Base-by-base conservation (phyloP, 2,888 invertebrate genomes). In the Stenurella melanura region DNA sequence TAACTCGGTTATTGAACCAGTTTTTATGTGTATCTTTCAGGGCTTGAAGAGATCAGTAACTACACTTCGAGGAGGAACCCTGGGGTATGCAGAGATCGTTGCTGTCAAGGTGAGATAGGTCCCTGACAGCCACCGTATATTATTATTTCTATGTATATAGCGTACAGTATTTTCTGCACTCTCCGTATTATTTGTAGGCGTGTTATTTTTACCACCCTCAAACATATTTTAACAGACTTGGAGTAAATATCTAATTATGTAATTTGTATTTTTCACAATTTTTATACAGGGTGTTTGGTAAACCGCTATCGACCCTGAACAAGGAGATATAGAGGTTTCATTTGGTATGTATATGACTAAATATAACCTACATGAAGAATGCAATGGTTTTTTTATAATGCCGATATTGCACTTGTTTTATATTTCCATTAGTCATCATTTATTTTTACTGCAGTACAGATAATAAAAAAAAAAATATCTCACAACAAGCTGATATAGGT, bases 31-130 rank as follows among this genome's bases (percentile, higher is more conserved):
- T 75, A 72, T 83, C 84, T 91, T 93, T 89, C 93, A 96, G 96
- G 97, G 96, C 88, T 94, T 97, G 92, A 97, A 97, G 93, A 93
- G 97, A 90, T 97, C 97, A 84, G 96, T 97, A 92, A 96, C 95
- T 90, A 95, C 96, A 90, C 93, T 96, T 90, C 94, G 95, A 88
- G 95, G 96, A 89, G 96, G 96, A 87, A 95, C 95, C 81, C 92
- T 96, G 89, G 96, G 96, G 89, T 96, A 95, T 91, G 97, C 97
- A 85, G 97, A 97, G 93, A 97, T 97, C 92, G 97, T 98, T 90
- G 97, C 97, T 90, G 96, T 98, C 87, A 97, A 98, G 97, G 97
- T 97, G 95, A 88, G 87, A 82, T 26, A 71, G 83, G 74, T 78
- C 79, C 74, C 78, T 81, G 75, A 21, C 72, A 72, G 72, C 63